Evolutionary conservation across 53 echinoderm and acorn worm genomes (phyloP).

Genomic region (Holothuria leucospilota): DNA sequence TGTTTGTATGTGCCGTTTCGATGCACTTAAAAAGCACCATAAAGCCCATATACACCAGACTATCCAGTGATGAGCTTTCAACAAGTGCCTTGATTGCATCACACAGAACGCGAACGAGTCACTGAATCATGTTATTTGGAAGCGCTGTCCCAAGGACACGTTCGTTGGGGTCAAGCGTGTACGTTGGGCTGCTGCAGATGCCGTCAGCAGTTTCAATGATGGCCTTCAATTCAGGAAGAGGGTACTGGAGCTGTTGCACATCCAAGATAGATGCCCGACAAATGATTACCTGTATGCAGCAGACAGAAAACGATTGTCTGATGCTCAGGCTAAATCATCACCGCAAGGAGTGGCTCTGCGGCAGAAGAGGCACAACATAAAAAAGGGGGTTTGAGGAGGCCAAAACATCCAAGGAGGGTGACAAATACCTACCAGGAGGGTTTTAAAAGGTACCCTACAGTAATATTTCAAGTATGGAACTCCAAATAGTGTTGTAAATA

Average conservation of each 20-base stretch:
- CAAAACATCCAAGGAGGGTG: too few relatives aligned
- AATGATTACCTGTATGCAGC: background rate
- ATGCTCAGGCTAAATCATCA: background rate
- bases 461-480: too few relatives aligned
- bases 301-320: background rate
- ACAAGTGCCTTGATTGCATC: conserved; percentile 27
- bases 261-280: background rate
- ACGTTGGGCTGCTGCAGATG: conserved; percentile 12
- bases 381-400: too few relatives aligned
- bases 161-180: background rate
- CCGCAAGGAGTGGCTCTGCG: background rate
- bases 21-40: too few relatives aligned
- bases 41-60: too few relatives aligned
- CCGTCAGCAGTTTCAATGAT: conserved; percentile 27
- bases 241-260: background rate
- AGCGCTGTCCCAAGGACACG: background rate
- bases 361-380: background rate
- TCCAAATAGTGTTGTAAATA: too few relatives aligned
- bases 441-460: too few relatives aligned
- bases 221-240: background rate
- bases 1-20: too few relatives aligned
- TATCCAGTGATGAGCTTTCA: conserved; percentile 1
- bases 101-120: conserved; percentile 26
- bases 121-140: conserved; percentile 8
- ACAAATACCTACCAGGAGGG: too few relatives aligned